These are phyloP conservation scores for Parnassius apollo DNA, from an alignment of 2,888 invertebrate genomes.

Conservation along the genomic window DNA sequence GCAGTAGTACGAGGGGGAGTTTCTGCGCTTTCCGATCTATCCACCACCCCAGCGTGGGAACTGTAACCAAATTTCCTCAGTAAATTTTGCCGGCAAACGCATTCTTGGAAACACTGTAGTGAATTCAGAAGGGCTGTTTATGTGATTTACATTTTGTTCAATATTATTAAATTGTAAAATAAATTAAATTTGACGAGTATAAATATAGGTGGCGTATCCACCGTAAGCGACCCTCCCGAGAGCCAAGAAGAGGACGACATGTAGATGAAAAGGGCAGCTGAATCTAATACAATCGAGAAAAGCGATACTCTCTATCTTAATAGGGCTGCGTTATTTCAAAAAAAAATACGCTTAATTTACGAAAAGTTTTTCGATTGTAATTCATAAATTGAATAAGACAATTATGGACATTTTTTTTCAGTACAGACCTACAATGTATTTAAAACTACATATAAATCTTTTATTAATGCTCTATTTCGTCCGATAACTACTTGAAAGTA, in stretches of 20 bases:
- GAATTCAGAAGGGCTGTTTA: too few species aligned
- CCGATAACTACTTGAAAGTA: conserved; percentile 71
- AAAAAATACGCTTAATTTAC: background rate
- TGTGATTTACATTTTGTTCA: too few species aligned
- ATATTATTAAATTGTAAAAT: background rate
- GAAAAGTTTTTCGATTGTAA: background rate
- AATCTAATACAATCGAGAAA: conserved; percentile 80
- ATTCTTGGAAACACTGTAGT: too few species aligned
- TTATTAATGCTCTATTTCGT: conserved; percentile 62
- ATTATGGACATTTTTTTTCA: too few species aligned
- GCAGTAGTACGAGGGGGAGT: too few species aligned
- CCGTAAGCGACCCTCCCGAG: conserved; percentile 58
- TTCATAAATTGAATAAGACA: too few species aligned
- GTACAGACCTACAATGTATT: background rate
- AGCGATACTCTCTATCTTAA: conserved; percentile 66
- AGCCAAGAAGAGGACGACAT: conserved; percentile 69
- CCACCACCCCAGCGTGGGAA: too few species aligned
- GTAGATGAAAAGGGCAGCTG: conserved; percentile 81
- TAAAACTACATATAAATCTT: conserved; percentile 17
- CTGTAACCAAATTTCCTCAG: too few species aligned
- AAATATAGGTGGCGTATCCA: conserved; percentile 53
- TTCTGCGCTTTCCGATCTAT: too few species aligned
- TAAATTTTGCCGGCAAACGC: too few species aligned
- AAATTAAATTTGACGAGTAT: too few species aligned
- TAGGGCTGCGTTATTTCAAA: conserved; percentile 54